Evolutionary conservation across 2,888 invertebrate genomes (phyloP), one percentile per base, ranked within the genome.

Genomic region (Andrena bicolor): DNA sequence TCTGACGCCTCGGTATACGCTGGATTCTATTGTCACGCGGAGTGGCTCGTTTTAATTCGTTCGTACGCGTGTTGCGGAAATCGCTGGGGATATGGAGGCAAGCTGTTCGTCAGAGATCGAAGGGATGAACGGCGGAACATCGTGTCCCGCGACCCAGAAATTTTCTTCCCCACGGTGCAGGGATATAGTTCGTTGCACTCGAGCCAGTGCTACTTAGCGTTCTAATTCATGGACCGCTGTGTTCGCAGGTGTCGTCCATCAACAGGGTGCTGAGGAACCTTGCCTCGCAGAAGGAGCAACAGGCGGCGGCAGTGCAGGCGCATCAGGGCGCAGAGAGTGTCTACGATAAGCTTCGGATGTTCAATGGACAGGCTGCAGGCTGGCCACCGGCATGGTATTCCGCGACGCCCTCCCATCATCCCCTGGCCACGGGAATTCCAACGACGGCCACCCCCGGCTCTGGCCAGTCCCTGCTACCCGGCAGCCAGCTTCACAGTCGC

Each of bases 251-350:
- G 87, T 99, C 99, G 84, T 99, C 99, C 92, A 99, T 99, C 94
- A 99, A 99, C 95, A 97, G 99, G 90, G 99, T 99, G 82, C 96
- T 99, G 79, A 95, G 99, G 85, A 99, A 99, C 95, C 95, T 99
- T 91, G 98, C 99, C 32, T 98, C 98, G 69, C 98, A 99, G 94
- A 99, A 99, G 94, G 99, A 99, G 94, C 98, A 98, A 94, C 98
- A 98, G 90, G 96, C 97, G 61, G 96, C 96, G 61, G 96, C 96
- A 87, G 97, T 97, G 92, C 94, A 94, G 85, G 94, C 92, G 79
- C 94, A 94, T 88, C 94, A 94, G 88, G 94, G 94, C 64, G 97
- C 96, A 94, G 98, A 99, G 94, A 97, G 97, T 85, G 98, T 98
- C 64, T 99, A 99, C 94, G 99, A 99, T 94, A 99, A 98, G 95